Evolutionary conservation across 1,140 invertebrate species (phyloP).

Genomic region (Psilanteris sp.): DNA sequence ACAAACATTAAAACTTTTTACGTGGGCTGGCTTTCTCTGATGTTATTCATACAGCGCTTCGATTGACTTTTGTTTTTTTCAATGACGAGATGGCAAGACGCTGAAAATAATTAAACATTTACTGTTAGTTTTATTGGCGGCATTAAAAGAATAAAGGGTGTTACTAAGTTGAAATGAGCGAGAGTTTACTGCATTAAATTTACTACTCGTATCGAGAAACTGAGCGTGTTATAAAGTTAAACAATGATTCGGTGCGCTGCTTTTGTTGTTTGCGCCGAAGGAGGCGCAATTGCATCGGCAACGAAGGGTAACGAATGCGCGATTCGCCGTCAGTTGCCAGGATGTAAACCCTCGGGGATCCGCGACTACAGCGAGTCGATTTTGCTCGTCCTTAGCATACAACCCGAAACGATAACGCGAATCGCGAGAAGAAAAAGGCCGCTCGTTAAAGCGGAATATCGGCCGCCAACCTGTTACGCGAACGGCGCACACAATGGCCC

Average conservation of each 20-base stretch:
- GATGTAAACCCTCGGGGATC: conserved; percentile 7
- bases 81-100: conserved; percentile 20
- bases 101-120: conserved; percentile 42
- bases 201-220: conserved; percentile 42
- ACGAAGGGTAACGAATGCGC: conserved; percentile 20
- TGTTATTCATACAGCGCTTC: conserved; percentile 33
- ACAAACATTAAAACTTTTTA: conserved; percentile 6
- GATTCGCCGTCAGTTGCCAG: not conserved
- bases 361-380: no score
- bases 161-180: conserved; percentile 41
- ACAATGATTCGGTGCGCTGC: conserved; percentile 35
- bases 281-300: not conserved
- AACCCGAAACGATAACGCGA: no score
- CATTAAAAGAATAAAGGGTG: conserved; percentile 39
- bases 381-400: no score
- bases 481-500: conserved; percentile 3
- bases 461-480: conserved; percentile 14
- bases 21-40: no score
- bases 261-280: conserved; percentile 6
- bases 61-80: conserved; percentile 32
- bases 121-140: conserved; percentile 48
- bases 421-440: no score
- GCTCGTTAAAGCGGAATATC: conserved; percentile 4
- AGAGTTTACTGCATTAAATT: conserved; percentile 50
- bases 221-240: conserved; percentile 41